These are phyloP conservation scores for Corvus cornix DNA, from an alignment of 2,113 vertebrate species.

Conservation along the genomic window DNA sequence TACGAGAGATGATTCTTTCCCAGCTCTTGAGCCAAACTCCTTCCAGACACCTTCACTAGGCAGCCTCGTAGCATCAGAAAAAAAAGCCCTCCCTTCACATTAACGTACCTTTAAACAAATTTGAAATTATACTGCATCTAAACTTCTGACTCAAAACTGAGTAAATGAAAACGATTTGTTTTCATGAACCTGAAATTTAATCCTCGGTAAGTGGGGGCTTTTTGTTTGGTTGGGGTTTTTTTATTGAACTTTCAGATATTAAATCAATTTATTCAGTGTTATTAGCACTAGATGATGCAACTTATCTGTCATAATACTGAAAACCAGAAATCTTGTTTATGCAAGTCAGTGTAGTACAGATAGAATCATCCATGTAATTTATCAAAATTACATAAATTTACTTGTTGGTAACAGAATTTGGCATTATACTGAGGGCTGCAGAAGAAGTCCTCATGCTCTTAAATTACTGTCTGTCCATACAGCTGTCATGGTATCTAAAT, in stretches of 20 bases:
- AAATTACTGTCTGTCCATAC: background rate
- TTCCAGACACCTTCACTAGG: background rate
- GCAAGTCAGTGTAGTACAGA: background rate
- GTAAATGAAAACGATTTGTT: background rate
- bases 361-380: background rate
- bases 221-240: background rate
- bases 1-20: background rate
- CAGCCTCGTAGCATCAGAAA: fast-evolving
- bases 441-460: background rate
- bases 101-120: background rate
- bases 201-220: background rate
- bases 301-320: background rate
- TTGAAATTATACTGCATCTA: background rate
- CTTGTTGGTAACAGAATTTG: background rate
- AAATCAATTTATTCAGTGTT: background rate
- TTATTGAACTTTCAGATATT: background rate
- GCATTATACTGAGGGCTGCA: background rate
- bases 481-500: background rate
- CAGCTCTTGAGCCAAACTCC: background rate
- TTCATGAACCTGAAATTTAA: background rate
- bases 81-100: background rate
- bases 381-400: background rate
- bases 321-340: background rate
- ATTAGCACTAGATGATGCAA: background rate
- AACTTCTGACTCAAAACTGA: background rate